Percentiles rank a stretch among this genome's conserved stretches.
Evolutionary conservation across 2,888 invertebrate species (phyloP).

Genomic region (Tachina grossa): DNA sequence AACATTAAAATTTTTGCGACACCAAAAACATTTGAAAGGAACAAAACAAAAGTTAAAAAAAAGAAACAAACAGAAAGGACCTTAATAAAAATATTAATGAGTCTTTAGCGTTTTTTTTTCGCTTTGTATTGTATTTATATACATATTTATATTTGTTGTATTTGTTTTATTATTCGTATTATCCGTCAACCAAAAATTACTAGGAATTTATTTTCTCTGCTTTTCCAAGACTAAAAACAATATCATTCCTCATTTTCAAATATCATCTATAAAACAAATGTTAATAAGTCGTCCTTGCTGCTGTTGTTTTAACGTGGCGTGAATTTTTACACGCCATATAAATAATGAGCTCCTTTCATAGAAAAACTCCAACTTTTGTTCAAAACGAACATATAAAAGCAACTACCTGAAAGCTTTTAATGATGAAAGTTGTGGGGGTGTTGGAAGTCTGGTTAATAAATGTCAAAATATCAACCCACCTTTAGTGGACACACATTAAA

Average conservation of each 20-base stretch:
- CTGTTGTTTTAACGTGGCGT: constrained; percentile 66
- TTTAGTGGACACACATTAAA: constrained; percentile 53
- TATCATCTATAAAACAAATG: constrained; percentile 55
- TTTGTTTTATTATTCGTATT: constrained; percentile 53
- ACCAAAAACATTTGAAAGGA: constrained; percentile 59
- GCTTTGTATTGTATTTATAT: constrained; percentile 24
- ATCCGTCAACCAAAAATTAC: constrained; percentile 63
- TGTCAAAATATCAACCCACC: constrained; percentile 72
- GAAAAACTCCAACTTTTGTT: constrained; percentile 52
- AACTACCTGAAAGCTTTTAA: constrained; percentile 55
- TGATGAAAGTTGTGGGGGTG: neutral
- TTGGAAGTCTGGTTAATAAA: constrained; percentile 73
- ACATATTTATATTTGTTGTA: constrained; percentile 26
- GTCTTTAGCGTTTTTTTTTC: constrained; percentile 77
- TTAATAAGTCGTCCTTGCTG: constrained; percentile 48
- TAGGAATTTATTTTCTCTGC: constrained; percentile 54
- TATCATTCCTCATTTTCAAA: neutral
- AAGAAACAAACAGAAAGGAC: constrained; percentile 44
- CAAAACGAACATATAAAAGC: constrained; percentile 13
- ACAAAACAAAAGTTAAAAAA: constrained; percentile 42
- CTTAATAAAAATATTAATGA: constrained; percentile 77
- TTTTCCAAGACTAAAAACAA: neutral
- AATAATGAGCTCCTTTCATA: constrained; percentile 69
- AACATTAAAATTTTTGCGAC: constrained; percentile 66
- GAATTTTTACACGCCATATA: constrained; percentile 72